phyloP scores from a whole-genome alignment of 2,113 vertebrate genomes.

The Galbula dea region DNA sequence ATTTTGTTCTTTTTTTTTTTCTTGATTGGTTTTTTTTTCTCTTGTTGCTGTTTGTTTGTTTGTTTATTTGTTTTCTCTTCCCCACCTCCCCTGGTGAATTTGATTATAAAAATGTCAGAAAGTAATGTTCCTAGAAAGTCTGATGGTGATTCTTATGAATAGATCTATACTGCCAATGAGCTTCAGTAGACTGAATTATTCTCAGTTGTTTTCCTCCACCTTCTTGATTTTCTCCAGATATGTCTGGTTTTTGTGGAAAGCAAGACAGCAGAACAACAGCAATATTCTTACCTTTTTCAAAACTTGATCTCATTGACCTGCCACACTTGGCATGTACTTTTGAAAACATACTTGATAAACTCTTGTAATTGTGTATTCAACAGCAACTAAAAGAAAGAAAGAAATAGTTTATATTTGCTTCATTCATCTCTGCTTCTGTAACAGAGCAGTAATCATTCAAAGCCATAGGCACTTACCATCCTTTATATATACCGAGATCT shows the following conservation, averaged over 20 bases:
- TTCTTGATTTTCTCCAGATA: neutral
- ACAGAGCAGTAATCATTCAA: neutral
- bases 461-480: fast-evolving
- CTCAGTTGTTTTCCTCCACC: neutral
- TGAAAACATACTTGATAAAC: neutral
- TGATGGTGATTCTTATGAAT: neutral
- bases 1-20: neutral
- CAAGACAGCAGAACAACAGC: neutral
- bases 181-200: neutral
- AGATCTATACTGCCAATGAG: neutral
- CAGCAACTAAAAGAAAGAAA: neutral
- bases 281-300: neutral
- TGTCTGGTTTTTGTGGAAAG: neutral
- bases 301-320: neutral
- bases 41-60: too few relatives aligned
- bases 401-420: neutral
- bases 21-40: fast-evolving
- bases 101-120: neutral
- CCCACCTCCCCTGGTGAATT: neutral
- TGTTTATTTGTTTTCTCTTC: too few relatives aligned
- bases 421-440: neutral
- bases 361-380: neutral
- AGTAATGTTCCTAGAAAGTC: neutral
- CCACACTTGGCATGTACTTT: neutral
- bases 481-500: neutral